phyloP scores from a whole-genome alignment of 2,113 vertebrate genomes.

The Oxygymnocypris stewartii region DNA sequence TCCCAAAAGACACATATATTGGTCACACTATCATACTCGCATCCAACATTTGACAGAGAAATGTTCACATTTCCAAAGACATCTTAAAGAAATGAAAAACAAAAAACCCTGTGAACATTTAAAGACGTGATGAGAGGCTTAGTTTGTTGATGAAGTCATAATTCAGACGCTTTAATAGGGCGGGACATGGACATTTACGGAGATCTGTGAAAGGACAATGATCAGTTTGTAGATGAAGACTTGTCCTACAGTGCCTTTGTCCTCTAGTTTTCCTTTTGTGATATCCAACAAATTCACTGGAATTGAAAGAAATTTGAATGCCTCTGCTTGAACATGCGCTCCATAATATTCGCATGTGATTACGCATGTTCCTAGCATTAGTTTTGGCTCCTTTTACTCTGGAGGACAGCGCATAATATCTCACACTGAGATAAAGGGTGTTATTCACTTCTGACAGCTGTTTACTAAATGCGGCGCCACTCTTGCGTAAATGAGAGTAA shows the following conservation, averaged over 20 bases:
- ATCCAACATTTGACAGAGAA: conserved; percentile 22
- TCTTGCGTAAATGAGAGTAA: conserved; percentile 48
- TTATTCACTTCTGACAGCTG: conserved; percentile 42
- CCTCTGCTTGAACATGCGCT: background rate
- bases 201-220: conserved; percentile 65
- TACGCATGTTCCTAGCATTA: background rate
- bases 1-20: conserved; percentile 45
- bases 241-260: conserved; percentile 48
- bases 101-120: conserved; percentile 52
- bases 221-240: conserved; percentile 58
- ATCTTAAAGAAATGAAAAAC: conserved; percentile 48
- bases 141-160: conserved; percentile 69
- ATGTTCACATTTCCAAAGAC: conserved; percentile 42
- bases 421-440: conserved; percentile 26
- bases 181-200: conserved; percentile 67
- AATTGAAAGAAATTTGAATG: background rate
- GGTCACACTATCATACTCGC: background rate
- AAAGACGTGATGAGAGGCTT: conserved; percentile 60
- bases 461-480: conserved; percentile 32
- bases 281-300: background rate
- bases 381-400: conserved; percentile 17
- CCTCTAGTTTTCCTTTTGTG: background rate
- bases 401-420: conserved; percentile 4
- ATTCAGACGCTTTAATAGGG: conserved; percentile 67
- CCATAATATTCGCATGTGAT: conserved; percentile 36